A percentile compares a stretch with the other conserved stretches of the same genome.
phyloP scores from a whole-genome alignment of 2,797 vertebrate genomes.

The Oreochromis grahami region DNA sequence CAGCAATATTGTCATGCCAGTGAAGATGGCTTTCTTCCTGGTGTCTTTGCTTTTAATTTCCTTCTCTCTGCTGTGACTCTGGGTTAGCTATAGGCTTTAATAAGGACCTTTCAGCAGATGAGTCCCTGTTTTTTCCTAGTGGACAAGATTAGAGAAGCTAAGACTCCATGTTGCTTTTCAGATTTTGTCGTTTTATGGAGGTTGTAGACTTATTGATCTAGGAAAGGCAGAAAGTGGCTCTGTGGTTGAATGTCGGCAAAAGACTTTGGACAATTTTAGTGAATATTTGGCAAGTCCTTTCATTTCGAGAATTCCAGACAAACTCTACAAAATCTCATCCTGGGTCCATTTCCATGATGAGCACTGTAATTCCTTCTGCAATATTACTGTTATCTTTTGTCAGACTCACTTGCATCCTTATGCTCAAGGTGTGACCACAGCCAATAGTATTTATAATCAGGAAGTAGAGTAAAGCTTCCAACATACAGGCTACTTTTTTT shows the following conservation, averaged over 20 bases:
- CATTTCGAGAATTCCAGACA: background rate
- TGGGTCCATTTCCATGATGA: conserved; percentile 18
- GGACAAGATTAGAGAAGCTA: conserved; percentile 43
- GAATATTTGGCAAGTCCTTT: conserved; percentile 25
- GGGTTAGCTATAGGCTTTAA: conserved; percentile 28
- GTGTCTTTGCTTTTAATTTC: conserved; percentile 55
- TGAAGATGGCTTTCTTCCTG: conserved; percentile 12
- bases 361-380: background rate
- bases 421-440: background rate
- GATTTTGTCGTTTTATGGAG: conserved; percentile 17
- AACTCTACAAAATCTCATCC: conserved; percentile 15
- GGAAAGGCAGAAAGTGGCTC: conserved; percentile 22
- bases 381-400: background rate
- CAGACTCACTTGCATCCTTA: background rate
- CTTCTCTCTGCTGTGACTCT: conserved; percentile 23
- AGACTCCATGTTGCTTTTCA: conserved; percentile 49
- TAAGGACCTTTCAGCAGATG: conserved; percentile 51
- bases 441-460: background rate
- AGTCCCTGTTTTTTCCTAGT: conserved; percentile 44
- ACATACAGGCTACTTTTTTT: background rate
- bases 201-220: background rate
- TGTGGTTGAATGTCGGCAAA: conserved; percentile 1
- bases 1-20: background rate
- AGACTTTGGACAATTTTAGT: background rate
- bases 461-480: background rate